Evolutionary conservation across 2,113 vertebrate genomes (phyloP), one percentile per base, ranked within the genome.

Genomic region (Lota lota): DNA sequence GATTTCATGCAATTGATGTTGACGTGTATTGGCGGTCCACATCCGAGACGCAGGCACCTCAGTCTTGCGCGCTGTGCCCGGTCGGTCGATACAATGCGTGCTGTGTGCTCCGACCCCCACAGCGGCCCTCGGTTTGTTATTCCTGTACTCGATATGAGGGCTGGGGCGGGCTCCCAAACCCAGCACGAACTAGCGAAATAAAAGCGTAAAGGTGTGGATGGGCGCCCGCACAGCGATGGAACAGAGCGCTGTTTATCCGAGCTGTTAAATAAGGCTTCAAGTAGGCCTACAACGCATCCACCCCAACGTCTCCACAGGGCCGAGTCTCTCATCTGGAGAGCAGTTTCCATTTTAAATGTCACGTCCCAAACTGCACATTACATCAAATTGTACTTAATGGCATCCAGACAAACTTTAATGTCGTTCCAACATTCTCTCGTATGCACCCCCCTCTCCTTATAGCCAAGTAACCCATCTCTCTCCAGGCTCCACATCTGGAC

Each of bases 361-460:
- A 91, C 84, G 84, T 92, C 88, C 87, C 85, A 81, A 91, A 91
- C 88, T 88, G 84, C 90, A 88, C 90, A 92, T 93, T 92, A 92
- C 88, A 92, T 93, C 89, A 93, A 93, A 92, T 93, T 93, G 92
- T 90, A 89, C 86, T 92, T 93, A 93, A 93, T 93, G 90, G 89
- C 87, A 93, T 90, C 92, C 92, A 93, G 92, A 93, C 92, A 91
- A 93, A 93, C 90, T 92, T 93, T 93, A 85, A 93, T 92, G 91
- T 91, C 71, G 80, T 88, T 93, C 92, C 92, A 93, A 91, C 85
- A 90, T 91, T 91, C 88, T 90, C 82, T 88, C 79, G 18, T n/a
- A 18, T 72, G 73, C 78, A 75, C 72, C 79, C 72, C 22, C 61
- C 72, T 67, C 76, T 76, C 72, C 82, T 68, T 85, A 88, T 85